These are phyloP conservation scores for Furcifer pardalis DNA, from an alignment of 2,797 vertebrate genomes.

Conservation along the genomic window DNA sequence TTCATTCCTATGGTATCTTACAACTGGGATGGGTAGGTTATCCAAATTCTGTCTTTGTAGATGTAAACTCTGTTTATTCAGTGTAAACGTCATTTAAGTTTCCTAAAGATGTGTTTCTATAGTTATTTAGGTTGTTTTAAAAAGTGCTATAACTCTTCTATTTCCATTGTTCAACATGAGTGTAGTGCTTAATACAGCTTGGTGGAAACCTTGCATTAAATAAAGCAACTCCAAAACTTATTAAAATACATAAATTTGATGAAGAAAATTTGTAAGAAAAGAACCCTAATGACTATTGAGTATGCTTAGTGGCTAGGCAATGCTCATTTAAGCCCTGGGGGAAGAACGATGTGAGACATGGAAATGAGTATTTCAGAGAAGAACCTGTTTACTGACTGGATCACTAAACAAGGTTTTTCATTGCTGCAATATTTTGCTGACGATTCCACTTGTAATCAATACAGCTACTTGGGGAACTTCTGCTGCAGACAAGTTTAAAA, in stretches of 20 bases:
- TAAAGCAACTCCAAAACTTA: not conserved
- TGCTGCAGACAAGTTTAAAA: not conserved
- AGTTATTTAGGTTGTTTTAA: not conserved
- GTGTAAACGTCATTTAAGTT: not conserved
- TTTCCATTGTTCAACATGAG: not conserved
- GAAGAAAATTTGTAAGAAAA: too few species aligned
- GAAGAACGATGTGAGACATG: not conserved
- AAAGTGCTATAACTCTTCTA: not conserved
- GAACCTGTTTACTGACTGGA: not conserved
- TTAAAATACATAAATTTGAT: too few species aligned
- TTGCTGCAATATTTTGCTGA: not conserved
- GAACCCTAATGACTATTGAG: too few species aligned
- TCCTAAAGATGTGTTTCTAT: not conserved
- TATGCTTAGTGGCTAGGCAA: not conserved
- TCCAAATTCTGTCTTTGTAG: not conserved
- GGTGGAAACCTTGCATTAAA: not conserved
- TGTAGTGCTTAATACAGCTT: not conserved
- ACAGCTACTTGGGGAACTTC: not conserved
- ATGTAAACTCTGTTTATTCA: not conserved
- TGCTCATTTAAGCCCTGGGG: not conserved
- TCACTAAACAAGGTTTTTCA: not conserved
- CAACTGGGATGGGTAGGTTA: not conserved
- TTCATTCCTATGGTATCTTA: not conserved
- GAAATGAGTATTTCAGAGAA: not conserved
- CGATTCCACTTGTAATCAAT: not conserved